Conservation (phyloP, 2,797 vertebrate species). For the Scyliorhinus canicula region DNA sequence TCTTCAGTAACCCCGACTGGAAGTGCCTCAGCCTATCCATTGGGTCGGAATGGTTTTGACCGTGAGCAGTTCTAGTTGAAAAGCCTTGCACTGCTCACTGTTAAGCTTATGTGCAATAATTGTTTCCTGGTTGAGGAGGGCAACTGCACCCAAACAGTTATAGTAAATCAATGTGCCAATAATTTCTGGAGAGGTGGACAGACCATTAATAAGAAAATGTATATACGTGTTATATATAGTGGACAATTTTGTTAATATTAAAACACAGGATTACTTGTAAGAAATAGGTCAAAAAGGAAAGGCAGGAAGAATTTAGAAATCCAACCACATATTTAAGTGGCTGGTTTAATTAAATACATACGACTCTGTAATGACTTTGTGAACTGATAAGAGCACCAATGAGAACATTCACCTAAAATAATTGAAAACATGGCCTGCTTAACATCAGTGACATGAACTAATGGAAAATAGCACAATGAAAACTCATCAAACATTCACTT, state of each 20-base stretch:
- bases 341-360: constrained; percentile 13
- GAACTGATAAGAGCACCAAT: constrained; percentile 17
- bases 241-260: neutral
- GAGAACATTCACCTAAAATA: constrained; percentile 14
- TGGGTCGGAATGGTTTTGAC: neutral
- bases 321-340: neutral
- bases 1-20: neutral
- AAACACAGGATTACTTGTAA: neutral
- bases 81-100: neutral
- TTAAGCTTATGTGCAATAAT: neutral
- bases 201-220: neutral
- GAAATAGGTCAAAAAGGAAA: neutral
- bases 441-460: neutral
- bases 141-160: neutral
- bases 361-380: neutral
- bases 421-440: constrained; percentile 22
- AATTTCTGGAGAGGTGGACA: neutral
- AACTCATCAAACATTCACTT: neutral
- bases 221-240: neutral
- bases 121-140: neutral
- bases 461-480: constrained; percentile 4
- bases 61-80: neutral
- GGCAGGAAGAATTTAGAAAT: neutral
- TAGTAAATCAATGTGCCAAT: neutral
- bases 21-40: neutral